A percentile compares a stretch with the other conserved stretches of the same genome.
These are phyloP conservation scores for Dolichoris vasculosae DNA, from an alignment of 1,140 invertebrate species.

Conservation along the genomic window DNA sequence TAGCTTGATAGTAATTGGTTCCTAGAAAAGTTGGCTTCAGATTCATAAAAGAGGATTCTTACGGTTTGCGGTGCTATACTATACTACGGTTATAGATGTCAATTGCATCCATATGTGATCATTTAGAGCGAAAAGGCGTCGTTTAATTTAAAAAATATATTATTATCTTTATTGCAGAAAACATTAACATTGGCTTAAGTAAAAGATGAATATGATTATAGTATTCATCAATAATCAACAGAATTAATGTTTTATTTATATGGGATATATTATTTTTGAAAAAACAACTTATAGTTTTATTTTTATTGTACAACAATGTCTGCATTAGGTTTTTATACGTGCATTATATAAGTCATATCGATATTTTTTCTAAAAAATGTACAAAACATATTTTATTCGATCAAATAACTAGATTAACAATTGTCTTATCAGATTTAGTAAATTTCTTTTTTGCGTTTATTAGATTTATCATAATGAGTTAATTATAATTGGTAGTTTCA, in stretches of 20 bases:
- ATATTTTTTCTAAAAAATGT: no score
- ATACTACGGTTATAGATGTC: background rate
- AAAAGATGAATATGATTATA: no score
- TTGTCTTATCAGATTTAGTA: background rate
- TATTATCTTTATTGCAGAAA: background rate
- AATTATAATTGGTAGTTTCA: background rate
- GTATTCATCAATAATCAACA: background rate
- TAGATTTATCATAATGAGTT: background rate
- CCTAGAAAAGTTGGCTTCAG: background rate
- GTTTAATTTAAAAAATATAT: background rate
- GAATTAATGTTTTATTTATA: no score
- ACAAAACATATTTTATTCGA: no score
- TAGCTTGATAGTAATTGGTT: background rate
- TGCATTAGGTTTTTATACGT: no score
- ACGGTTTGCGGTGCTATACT: no score
- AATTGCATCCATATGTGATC: background rate
- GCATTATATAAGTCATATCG: no score
- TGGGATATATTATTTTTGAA: no score
- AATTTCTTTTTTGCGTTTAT: background rate
- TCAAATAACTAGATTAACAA: no score
- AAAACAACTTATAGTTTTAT: no score
- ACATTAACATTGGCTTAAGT: background rate
- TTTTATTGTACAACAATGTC: no score
- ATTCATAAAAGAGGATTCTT: background rate
- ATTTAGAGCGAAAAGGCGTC: background rate